Base-by-base conservation (phyloP, 2,888 invertebrate species). In the Philonicus albiceps region DNA sequence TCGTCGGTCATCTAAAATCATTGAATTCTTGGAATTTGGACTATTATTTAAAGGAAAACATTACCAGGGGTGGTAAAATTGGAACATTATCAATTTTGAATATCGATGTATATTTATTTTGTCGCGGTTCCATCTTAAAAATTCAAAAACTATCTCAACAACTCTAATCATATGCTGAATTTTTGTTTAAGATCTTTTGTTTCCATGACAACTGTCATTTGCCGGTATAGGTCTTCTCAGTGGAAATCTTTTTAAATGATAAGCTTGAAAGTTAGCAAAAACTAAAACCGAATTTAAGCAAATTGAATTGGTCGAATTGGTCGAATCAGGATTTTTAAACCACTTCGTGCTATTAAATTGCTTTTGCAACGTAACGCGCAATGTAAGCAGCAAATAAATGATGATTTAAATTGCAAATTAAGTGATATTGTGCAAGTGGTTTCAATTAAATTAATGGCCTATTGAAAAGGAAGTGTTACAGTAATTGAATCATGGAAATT, bases 21-120 rank as follows among this genome's bases (percentile, higher is more conserved):
- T 80, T 53, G 22, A 73, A n/a, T 13, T n/a, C n/a, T 40, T 73
- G 16, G 16, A 75, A 11, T 19, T 75, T 16, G 5, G 19, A 16
- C 73, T 3, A 43, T n/a, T 8, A 64, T n/a, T 73, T 8, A 2
- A 55, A 22, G 16, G 37, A 16, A 27, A 55, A 37, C 7, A 55
- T 7, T 88, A 92, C 92, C 89, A 92, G 81, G 13, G 92, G 92
- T 87, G 92, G 91, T 87, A 92, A 87, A 87, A 92, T 92, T 55
- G 91, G 91, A 83, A 90, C 90, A n/a, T 91, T 91, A 89, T 91
- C 90, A 89, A 92, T 90, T 90, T 90, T 90, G 88, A 91, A 92
- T 88, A 90, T 73, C 53, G 91, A 91, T 86, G 89, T 89, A 87
- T 86, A 89, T 76, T 86, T 89, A 86, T 31, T 49, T n/a, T 49